Conservation (phyloP, 2,113 vertebrate species). For the Baryphthengus martii region DNA sequence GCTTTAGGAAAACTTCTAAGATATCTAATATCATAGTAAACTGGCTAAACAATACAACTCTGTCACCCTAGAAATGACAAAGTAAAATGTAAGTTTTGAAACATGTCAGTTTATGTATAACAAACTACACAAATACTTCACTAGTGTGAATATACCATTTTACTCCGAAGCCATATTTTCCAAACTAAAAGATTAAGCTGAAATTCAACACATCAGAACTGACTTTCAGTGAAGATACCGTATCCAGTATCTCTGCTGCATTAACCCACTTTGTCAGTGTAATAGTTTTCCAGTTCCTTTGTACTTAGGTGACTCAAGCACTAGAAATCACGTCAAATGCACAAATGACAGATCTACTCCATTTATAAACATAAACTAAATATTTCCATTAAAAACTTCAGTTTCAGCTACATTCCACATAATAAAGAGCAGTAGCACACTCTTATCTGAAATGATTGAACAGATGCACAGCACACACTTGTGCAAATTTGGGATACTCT, state of each 20-base stretch:
- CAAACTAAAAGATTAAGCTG: not conserved
- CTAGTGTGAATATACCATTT: not conserved
- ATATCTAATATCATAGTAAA: conserved; percentile 98
- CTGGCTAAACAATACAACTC: conserved; percentile 96
- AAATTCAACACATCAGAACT: not conserved
- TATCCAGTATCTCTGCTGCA: not conserved
- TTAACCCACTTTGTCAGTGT: not conserved
- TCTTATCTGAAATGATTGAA: not conserved
- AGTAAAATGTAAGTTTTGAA: not conserved
- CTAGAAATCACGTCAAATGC: not conserved
- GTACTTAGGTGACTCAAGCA: not conserved
- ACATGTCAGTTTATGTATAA: not conserved
- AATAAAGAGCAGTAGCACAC: not conserved
- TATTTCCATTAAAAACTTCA: not conserved
- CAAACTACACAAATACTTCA: not conserved
- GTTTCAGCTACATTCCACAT: not conserved
- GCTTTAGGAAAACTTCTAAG: conserved; percentile 88
- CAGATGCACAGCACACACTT: not conserved
- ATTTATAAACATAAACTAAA: not conserved
- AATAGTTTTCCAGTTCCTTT: not conserved
- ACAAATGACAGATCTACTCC: not conserved
- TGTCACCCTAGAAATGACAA: conserved; percentile 80
- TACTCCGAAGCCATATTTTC: not conserved
- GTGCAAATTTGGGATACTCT: not conserved
- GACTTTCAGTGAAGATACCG: not conserved